Base-by-base conservation (phyloP, 2,888 invertebrate species). In the Pheosia tremula region DNA sequence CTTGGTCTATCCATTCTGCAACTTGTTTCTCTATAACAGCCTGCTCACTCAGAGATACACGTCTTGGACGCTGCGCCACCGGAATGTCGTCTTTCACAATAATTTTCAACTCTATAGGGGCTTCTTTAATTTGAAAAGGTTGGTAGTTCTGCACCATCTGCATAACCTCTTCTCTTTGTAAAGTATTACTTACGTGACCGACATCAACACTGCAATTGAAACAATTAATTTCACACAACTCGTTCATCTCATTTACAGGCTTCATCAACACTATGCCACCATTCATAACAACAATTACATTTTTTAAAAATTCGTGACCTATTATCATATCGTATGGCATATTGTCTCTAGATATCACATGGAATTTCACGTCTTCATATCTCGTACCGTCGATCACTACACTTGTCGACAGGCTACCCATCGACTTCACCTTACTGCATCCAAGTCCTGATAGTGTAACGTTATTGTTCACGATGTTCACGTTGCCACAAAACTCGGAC, bases 31-130 rank as follows among this genome's bases (percentile, higher is more conserved):
- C 60, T 0, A 59, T 41, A 4, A 37, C 10, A 5, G 1, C 13
- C 39, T 39, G 39, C 39, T 59, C 59, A n/a, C 24, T 57, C 0
- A 49, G 10, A n/a, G 59, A 57, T 3, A 63, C 4, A 0, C 57
- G 53, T 39, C 57, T 39, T 36, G 62, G 73, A n/a, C 71, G 61
- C 11, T 72, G 70, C n/a, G 61, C 57, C 1, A 77, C 66, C 36
- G 73, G 73, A 3, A 70, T 56, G 38, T 72, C 71, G 57, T 72
- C 69, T 56, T 71, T 73, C 10, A 76, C 13, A 13, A 71, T 41
- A n/a, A 71, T 75, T n/a, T 62, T 64, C 43, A 75, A 3, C 52
- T 72, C 24, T 8, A 73, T 67, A 4, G 73, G 74, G 10, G 71
- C 68, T 13, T 75, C 72, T 52, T 66, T 66, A 3, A 57, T 62